These are phyloP conservation scores for Entelurus aequoreus DNA, from an alignment of 2,113 vertebrate species.

Conservation along the genomic window DNA sequence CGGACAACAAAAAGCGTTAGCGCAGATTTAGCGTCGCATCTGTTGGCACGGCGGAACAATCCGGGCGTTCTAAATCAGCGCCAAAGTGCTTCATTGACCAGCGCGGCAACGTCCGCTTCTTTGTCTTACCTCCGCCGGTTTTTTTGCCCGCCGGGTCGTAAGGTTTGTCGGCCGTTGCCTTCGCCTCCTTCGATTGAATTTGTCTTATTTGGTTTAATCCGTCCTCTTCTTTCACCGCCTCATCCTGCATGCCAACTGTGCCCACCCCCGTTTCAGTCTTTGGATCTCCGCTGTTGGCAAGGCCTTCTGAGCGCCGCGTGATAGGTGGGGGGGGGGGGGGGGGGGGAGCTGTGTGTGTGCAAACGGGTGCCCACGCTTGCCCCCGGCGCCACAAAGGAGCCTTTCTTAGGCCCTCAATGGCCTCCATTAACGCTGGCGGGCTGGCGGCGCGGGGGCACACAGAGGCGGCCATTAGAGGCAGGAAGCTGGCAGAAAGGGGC, in stretches of 20 bases:
- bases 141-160: conserved; percentile 39
- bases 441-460: conserved; percentile 74
- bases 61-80: conserved; percentile 49
- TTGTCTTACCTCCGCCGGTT: conserved; percentile 42
- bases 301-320: conserved; percentile 65
- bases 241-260: background rate
- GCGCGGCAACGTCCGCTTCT: conserved; percentile 45
- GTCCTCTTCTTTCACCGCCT: conserved; percentile 35
- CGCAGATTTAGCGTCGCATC: conserved; percentile 47
- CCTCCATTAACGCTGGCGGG: conserved; percentile 69
- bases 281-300: conserved; percentile 74
- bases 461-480: conserved; percentile 72
- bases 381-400: conserved; percentile 67
- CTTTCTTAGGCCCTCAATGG: conserved; percentile 74
- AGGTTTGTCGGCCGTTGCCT: conserved; percentile 50
- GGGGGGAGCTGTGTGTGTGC: conserved; percentile 70
- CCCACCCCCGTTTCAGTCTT: conserved; percentile 61
- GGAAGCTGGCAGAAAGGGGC: conserved; percentile 68
- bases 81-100: conserved; percentile 19
- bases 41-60: conserved; percentile 42
- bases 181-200: conserved; percentile 43
- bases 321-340: background rate
- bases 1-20: conserved; percentile 55
- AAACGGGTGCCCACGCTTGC: conserved; percentile 70
- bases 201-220: conserved; percentile 50